These are phyloP conservation scores for Oxyscelio sp. DNA, from an alignment of 2,888 invertebrate species.

Conservation along the genomic window DNA sequence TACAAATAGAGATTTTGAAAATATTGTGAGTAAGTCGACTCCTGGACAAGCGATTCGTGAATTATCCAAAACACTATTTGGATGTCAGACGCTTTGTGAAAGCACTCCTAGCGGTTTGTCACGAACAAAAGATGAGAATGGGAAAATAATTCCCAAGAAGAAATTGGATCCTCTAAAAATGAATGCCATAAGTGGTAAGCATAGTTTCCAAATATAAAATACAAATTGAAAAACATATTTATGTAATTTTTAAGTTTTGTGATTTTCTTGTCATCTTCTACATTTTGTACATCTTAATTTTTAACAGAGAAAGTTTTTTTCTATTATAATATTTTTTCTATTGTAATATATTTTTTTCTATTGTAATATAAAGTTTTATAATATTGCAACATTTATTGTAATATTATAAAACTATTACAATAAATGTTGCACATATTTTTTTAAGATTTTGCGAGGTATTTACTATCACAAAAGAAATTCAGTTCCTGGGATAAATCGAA, in stretches of 20 bases:
- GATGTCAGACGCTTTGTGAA: neutral
- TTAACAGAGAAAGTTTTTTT: too few relatives aligned
- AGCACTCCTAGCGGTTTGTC: conserved; percentile 3
- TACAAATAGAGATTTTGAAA: too few relatives aligned
- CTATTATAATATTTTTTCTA: conserved; percentile 1
- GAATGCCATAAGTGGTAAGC: neutral
- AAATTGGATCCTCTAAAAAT: conserved; percentile 7
- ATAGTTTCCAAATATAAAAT: too few relatives aligned
- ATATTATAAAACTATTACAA: too few relatives aligned
- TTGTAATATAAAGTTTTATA: too few relatives aligned
- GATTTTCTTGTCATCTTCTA: too few relatives aligned
- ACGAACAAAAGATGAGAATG: conserved; percentile 7
- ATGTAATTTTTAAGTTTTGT: too few relatives aligned
- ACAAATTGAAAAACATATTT: too few relatives aligned
- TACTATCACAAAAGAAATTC: conserved; percentile 5
- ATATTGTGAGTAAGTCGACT: conserved; percentile 11
- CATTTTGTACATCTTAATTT: too few relatives aligned
- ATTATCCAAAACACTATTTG: conserved; percentile 24
- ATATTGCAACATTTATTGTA: too few relatives aligned
- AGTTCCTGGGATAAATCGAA: neutral
- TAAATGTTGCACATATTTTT: too few relatives aligned
- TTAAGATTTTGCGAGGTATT: conserved; percentile 13
- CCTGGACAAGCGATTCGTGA: conserved; percentile 9
- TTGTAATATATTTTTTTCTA: too few relatives aligned
- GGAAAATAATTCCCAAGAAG: conserved; percentile 11